These are phyloP conservation scores for Battus philenor DNA, from an alignment of 1,140 invertebrate species.

Conservation along the genomic window DNA sequence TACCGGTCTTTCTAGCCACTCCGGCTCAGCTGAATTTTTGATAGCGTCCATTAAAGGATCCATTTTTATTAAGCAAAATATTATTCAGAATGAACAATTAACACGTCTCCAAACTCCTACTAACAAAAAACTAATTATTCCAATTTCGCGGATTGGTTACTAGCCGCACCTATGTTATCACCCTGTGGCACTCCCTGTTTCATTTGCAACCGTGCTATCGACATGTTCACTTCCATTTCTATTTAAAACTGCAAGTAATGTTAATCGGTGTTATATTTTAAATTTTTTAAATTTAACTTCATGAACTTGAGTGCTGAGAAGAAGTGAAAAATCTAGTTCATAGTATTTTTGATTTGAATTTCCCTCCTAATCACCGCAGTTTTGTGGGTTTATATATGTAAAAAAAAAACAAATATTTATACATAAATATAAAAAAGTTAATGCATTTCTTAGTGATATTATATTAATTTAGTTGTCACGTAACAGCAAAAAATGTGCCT, in stretches of 20 bases:
- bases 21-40: conserved; percentile 69
- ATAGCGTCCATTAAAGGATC: conserved; percentile 60
- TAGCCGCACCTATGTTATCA: conserved; percentile 62
- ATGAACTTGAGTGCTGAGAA: no score
- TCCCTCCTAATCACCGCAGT: not conserved
- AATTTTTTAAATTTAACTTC: no score
- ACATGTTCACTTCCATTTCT: conserved; percentile 1
- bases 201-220: conserved; percentile 23
- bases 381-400: not conserved
- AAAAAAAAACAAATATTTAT: conserved; percentile 1
- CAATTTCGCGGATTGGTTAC: conserved; percentile 62
- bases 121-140: conserved; percentile 59
- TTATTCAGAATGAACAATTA: conserved; percentile 1
- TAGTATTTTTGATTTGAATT: conserved; percentile 9
- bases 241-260: no score
- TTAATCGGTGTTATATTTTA: no score
- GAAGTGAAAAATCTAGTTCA: no score
- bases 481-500: no score
- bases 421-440: no score
- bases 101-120: conserved; percentile 32
- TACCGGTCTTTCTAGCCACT: conserved; percentile 78
- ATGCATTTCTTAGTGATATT: no score
- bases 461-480: no score
- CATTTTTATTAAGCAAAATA: conserved; percentile 28
- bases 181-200: conserved; percentile 52